phyloP scores from a whole-genome alignment of 2,888 invertebrate species.

The Blastobasis adustella region DNA sequence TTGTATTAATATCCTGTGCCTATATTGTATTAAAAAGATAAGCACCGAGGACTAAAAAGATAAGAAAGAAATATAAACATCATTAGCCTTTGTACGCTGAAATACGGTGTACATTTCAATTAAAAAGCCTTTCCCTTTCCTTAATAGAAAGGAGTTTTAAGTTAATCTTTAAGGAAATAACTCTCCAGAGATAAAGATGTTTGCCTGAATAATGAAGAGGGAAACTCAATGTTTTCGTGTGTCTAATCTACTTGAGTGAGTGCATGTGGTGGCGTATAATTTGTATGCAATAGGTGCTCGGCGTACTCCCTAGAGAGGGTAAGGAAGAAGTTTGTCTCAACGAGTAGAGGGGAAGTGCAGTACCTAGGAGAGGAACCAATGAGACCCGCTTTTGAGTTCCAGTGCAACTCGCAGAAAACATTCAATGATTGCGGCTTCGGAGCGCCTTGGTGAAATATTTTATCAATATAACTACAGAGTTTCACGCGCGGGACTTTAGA shows the following conservation, averaged over 20 bases:
- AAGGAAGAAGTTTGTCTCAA: constrained; percentile 40
- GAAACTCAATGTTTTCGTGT: neutral
- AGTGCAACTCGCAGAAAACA: constrained; percentile 27
- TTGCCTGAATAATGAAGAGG: constrained; percentile 1
- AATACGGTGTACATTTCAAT: constrained; percentile 13
- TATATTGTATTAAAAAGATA: constrained; percentile 2
- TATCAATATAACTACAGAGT: constrained; percentile 26
- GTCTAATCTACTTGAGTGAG: constrained; percentile 4
- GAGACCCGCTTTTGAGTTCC: constrained; percentile 33
- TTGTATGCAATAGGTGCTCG: constrained; percentile 24
- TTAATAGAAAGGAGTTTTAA: constrained; percentile 14
- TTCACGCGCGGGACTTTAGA: neutral
- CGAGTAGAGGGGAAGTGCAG: constrained; percentile 34
- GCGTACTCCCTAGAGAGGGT: constrained; percentile 19
- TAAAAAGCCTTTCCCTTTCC: constrained; percentile 13
- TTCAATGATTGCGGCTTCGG: constrained; percentile 30
- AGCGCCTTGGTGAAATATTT: constrained; percentile 24
- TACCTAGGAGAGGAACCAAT: constrained; percentile 32
- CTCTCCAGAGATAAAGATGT: constrained; percentile 6
- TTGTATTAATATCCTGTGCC: neutral
- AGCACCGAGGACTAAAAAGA: constrained; percentile 3
- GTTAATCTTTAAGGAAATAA: constrained; percentile 17
- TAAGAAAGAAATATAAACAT: constrained; percentile 10
- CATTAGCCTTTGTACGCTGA: constrained; percentile 10
- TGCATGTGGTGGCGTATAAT: constrained; percentile 1